A percentile compares a stretch with the other conserved stretches of the same genome.
Conservation (phyloP, 2,797 vertebrate genomes). For the Coregonus sp. region DNA sequence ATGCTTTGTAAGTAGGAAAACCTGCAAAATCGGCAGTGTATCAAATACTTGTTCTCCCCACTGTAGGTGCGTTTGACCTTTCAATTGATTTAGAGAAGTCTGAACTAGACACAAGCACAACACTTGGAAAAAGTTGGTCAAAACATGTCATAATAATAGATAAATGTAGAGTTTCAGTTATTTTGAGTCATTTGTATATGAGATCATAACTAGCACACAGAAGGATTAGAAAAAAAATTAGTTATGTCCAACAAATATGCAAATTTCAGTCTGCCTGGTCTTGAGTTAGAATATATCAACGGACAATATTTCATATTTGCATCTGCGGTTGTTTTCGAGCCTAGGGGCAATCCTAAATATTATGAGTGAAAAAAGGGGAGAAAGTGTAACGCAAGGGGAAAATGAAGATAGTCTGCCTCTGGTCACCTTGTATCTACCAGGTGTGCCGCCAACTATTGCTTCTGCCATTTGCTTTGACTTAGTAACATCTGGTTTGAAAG, state of each 20-base stretch:
- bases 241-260: neutral
- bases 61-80: neutral
- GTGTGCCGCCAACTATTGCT: conserved; percentile 68
- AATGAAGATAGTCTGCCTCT: conserved; percentile 42
- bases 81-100: neutral
- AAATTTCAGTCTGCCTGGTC: neutral
- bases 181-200: neutral
- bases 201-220: neutral
- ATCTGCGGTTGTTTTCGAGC: conserved; percentile 40
- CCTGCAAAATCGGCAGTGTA: no score
- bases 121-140: neutral
- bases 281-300: conserved; percentile 21
- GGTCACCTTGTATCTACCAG: conserved; percentile 65
- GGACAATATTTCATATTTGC: conserved; percentile 29
- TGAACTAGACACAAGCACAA: neutral
- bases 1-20: no score
- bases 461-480: conserved; percentile 80
- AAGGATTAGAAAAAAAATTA: neutral
- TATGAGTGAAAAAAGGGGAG: conserved; percentile 34
- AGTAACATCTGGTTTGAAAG: conserved; percentile 77
- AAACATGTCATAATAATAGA: neutral
- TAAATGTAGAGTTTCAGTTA: conserved; percentile 1
- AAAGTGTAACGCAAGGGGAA: conserved; percentile 11
- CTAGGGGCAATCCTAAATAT: conserved; percentile 32
- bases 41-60: no score